These are phyloP conservation scores for Drosophila nigromelanica DNA, from an alignment of 1,140 invertebrate genomes.

Conservation along the genomic window DNA sequence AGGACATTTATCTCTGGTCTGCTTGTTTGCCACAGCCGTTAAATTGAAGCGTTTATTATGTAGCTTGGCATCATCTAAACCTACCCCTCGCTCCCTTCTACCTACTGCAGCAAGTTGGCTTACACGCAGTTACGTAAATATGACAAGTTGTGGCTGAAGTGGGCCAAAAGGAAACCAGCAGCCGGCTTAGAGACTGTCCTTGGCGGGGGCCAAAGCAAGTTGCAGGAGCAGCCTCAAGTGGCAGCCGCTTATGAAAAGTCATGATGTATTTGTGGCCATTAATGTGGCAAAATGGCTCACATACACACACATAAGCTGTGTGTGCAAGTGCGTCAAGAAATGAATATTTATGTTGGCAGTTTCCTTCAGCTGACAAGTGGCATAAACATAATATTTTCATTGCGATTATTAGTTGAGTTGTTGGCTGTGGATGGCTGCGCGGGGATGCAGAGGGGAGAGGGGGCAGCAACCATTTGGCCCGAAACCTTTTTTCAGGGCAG, in stretches of 20 bases:
- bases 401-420: conserved; percentile 59
- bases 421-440: neutral
- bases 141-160: conserved; percentile 64
- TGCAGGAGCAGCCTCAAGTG: conserved; percentile 53
- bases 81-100: neutral
- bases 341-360: conserved; percentile 75
- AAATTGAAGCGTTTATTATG: conserved; percentile 75
- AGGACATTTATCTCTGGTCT: conserved; percentile 37
- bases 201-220: conserved; percentile 21
- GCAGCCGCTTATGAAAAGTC: conserved; percentile 76
- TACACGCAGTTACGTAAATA: conserved; percentile 74
- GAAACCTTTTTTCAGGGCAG: conserved; percentile 38
- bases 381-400: conserved; percentile 76
- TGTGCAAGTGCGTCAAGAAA: conserved; percentile 49
- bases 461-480: too few species aligned
- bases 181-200: conserved; percentile 43
- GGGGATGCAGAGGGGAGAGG: too few species aligned
- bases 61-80: conserved; percentile 27
- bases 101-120: conserved; percentile 56
- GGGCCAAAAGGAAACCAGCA: conserved; percentile 31
- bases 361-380: conserved; percentile 51
- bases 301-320: conserved; percentile 41
- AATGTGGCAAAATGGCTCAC: conserved; percentile 71
- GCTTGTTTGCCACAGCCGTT: conserved; percentile 35
- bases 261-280: conserved; percentile 79